Conservation (phyloP, 2,113 vertebrate genomes). For the Galbula dea region DNA sequence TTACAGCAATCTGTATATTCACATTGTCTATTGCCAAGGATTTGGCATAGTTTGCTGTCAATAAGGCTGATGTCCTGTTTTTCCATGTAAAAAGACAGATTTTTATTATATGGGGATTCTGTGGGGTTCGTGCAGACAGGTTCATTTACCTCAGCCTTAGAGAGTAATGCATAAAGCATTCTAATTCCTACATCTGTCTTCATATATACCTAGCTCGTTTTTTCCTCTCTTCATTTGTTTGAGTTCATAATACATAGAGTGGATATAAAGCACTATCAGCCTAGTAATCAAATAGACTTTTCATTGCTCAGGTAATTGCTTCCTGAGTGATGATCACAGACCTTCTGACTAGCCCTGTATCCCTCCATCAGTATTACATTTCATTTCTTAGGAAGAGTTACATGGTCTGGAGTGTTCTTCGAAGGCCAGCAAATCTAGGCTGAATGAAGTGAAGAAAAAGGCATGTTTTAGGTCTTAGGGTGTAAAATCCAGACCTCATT, state of each 20-base stretch:
- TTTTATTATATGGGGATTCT: neutral
- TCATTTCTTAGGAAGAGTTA: neutral
- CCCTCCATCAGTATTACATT: neutral
- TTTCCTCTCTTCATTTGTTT: neutral
- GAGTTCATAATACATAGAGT: neutral
- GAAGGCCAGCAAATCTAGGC: neutral
- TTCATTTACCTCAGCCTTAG: neutral
- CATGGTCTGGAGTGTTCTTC: neutral
- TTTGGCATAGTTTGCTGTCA: neutral
- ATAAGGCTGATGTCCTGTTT: neutral
- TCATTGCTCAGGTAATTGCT: neutral
- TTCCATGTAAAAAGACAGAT: neutral
- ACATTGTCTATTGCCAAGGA: neutral
- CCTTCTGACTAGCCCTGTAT: neutral
- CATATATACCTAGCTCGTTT: neutral
- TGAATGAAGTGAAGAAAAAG: neutral
- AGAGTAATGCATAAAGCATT: neutral
- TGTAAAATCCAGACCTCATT: neutral
- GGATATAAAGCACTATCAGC: neutral
- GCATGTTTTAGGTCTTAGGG: neutral
- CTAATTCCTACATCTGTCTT: neutral
- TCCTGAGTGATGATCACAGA: neutral
- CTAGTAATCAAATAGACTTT: constrained; percentile 15
- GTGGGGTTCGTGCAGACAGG: neutral
- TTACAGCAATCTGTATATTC: neutral